Percentiles rank a stretch among this genome's conserved stretches.
phyloP scores from a whole-genome alignment of 2,797 vertebrate genomes.

The Amphiprion clarkii region DNA sequence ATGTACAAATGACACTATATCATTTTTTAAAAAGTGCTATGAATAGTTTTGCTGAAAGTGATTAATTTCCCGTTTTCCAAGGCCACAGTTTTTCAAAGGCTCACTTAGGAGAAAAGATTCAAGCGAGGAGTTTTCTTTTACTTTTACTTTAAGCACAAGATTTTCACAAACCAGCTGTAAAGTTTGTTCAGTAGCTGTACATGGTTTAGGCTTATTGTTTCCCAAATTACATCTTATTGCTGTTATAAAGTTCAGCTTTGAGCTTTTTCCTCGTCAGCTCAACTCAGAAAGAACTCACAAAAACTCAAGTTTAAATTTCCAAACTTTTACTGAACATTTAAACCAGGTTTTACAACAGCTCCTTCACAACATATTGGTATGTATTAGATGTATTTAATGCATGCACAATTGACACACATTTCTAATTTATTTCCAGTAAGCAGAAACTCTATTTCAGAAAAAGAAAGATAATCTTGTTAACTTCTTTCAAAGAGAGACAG shows the following conservation, averaged over 20 bases:
- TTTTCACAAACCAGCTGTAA: slow-evolving; percentile 37
- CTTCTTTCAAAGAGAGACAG: slow-evolving; percentile 25
- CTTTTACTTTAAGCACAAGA: slow-evolving; percentile 21
- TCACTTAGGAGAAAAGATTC: background rate
- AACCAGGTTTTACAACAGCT: slow-evolving; percentile 20
- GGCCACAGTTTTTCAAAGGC: slow-evolving; percentile 23
- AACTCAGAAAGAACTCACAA: slow-evolving; percentile 1
- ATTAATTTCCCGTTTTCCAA: slow-evolving; percentile 39
- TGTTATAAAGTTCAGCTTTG: slow-evolving; percentile 22
- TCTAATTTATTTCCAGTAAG: slow-evolving; percentile 8
- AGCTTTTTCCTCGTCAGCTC: background rate
- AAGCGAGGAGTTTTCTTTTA: slow-evolving; percentile 25
- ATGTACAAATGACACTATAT: background rate
- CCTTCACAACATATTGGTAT: background rate
- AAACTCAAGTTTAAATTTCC: slow-evolving; percentile 22
- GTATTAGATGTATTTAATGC: slow-evolving; percentile 4
- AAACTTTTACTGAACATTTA: slow-evolving; percentile 39
- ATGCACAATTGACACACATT: slow-evolving; percentile 33
- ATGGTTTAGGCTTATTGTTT: slow-evolving; percentile 39
- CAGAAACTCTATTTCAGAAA: slow-evolving; percentile 24
- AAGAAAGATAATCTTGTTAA: slow-evolving; percentile 27
- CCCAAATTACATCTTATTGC: slow-evolving; percentile 29
- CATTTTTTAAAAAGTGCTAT: slow-evolving; percentile 1
- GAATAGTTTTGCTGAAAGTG: slow-evolving; percentile 5
- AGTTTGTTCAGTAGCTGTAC: slow-evolving; percentile 44